Percentiles rank a stretch among this genome's conserved stretches.
phyloP scores from a whole-genome alignment of 1,140 invertebrate species.

The Drosophila insularis region DNA sequence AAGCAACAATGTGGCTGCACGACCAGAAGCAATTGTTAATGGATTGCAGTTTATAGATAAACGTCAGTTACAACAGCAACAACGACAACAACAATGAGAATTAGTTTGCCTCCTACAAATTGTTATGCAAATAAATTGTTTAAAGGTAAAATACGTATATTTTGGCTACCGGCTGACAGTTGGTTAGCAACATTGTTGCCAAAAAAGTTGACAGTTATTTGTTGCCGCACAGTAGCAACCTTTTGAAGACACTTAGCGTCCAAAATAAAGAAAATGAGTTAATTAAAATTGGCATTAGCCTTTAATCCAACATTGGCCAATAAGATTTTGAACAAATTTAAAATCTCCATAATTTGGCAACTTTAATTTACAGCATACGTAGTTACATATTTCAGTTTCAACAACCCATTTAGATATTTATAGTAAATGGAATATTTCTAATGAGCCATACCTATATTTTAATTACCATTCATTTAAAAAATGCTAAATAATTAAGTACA shows the following conservation, averaged over 20 bases:
- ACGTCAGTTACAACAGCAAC: conserved; percentile 13
- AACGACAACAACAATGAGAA: conserved; percentile 12
- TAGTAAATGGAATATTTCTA: background rate
- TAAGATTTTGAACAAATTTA: background rate
- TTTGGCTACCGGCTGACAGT: conserved; percentile 7
- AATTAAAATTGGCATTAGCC: background rate
- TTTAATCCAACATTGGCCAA: too few relatives aligned
- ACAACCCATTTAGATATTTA: background rate
- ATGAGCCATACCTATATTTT: background rate
- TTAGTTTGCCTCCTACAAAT: conserved; percentile 39
- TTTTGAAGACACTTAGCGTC: background rate
- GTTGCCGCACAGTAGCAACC: background rate
- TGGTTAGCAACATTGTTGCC: conserved; percentile 13
- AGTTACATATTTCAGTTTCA: background rate
- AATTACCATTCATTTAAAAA: background rate
- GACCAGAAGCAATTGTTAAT: conserved; percentile 37
- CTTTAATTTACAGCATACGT: too few relatives aligned
- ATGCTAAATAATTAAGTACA: conserved; percentile 1
- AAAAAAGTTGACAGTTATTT: conserved; percentile 11
- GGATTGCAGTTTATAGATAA: conserved; percentile 38
- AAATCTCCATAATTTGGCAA: background rate
- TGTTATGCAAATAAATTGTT: conserved; percentile 54
- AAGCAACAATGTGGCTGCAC: conserved; percentile 43
- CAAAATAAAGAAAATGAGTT: background rate
- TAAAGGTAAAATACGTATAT: conserved; percentile 18